Conservation (phyloP, 2,113 vertebrate genomes). For the Pedionomus torquatus region DNA sequence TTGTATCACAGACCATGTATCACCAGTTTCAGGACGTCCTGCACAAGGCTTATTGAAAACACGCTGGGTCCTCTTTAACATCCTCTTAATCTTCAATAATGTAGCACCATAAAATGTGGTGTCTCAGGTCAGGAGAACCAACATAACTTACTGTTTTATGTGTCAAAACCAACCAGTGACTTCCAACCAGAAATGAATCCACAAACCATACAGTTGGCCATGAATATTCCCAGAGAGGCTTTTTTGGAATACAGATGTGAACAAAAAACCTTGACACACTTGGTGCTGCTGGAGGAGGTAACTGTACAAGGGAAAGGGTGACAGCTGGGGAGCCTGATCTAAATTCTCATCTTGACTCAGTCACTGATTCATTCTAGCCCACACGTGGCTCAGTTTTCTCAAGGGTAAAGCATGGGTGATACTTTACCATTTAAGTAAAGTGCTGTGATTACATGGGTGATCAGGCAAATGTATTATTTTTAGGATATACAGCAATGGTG, state of each 20-base stretch:
- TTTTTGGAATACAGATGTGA: constrained; percentile 1
- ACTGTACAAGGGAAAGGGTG: not conserved
- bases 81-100: not conserved
- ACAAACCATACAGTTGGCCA: not conserved
- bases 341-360: not conserved
- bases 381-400: not conserved
- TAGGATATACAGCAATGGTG: not conserved
- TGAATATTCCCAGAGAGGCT: not conserved
- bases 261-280: not conserved
- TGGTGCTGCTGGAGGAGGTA: not conserved
- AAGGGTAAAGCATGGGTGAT: not conserved
- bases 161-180: not conserved
- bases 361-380: not conserved
- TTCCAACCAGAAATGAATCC: not conserved
- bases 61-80: not conserved
- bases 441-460: not conserved
- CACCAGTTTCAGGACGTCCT: not conserved
- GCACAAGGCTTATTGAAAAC: not conserved
- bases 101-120: not conserved
- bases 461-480: not conserved
- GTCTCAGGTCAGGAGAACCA: not conserved
- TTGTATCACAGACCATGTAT: not conserved
- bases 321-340: not conserved
- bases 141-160: not conserved
- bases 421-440: constrained; percentile 31